Evolutionary conservation across 2,797 vertebrate species (phyloP).

Genomic region (Perdix hodgsoniae): DNA sequence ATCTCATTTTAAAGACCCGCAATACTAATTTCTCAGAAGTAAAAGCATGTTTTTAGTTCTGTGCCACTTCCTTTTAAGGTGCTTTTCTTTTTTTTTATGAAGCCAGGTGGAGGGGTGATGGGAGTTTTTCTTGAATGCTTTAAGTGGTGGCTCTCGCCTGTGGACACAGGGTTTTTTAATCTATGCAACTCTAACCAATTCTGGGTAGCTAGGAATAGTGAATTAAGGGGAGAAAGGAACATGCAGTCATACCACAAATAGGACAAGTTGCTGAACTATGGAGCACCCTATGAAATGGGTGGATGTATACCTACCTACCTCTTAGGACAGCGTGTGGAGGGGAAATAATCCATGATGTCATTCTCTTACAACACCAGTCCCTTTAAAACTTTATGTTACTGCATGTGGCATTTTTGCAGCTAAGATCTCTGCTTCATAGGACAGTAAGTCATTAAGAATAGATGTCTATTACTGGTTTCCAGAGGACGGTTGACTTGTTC

Average conservation of each 20-base stretch:
- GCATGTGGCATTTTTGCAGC: background rate
- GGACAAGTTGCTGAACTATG: background rate
- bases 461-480: background rate
- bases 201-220: background rate
- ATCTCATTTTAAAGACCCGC: background rate
- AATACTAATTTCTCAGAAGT: background rate
- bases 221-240: background rate
- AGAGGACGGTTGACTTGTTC: background rate
- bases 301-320: background rate
- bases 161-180: background rate
- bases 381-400: background rate
- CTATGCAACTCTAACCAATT: background rate
- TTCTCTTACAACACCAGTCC: background rate
- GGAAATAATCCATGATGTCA: fast-evolving
- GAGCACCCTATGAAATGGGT: background rate
- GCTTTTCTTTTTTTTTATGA: background rate
- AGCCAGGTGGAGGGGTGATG: background rate
- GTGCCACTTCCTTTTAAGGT: background rate
- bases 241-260: background rate
- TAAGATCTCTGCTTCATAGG: background rate
- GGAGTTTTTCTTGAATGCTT: background rate
- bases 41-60: background rate
- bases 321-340: background rate
- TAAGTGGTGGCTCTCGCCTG: background rate
- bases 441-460: background rate